A percentile compares a stretch with the other conserved stretches of the same genome.
Conservation (phyloP, 1,140 invertebrate genomes). For the Brachionus sp. region DNA sequence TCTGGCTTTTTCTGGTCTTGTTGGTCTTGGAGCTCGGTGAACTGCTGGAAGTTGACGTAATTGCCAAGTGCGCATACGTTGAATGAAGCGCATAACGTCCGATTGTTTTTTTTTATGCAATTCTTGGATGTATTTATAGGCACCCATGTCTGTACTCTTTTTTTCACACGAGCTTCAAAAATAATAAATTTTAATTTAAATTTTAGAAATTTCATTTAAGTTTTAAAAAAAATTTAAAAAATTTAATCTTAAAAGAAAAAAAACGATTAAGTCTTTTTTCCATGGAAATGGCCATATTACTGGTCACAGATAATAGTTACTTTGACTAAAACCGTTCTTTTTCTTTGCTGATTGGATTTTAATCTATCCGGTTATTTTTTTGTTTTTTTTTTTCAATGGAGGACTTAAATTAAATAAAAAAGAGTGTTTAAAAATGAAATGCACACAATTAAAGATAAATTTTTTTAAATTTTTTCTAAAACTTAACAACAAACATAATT, state of each 20-base stretch:
- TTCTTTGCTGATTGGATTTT: not conserved
- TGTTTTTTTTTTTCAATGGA: not conserved
- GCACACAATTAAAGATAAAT: not conserved
- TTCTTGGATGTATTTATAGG: constrained; percentile 98
- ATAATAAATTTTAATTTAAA: not conserved
- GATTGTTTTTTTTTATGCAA: constrained; percentile 98
- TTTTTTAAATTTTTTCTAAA: constrained; percentile 7
- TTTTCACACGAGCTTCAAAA: not conserved
- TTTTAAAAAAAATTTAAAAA: not conserved
- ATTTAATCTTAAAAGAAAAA: too few relatives aligned
- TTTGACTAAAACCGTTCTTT: not conserved
- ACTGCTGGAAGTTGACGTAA: constrained; percentile 91
- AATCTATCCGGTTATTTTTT: not conserved
- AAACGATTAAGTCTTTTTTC: not conserved
- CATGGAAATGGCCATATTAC: not conserved
- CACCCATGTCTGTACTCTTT: constrained; percentile 69
- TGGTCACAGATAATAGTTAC: not conserved
- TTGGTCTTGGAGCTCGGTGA: constrained; percentile 86
- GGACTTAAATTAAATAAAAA: not conserved
- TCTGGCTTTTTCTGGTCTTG: constrained; percentile 95
- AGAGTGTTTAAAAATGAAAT: not conserved
- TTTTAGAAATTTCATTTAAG: not conserved
- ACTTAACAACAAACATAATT: not conserved
- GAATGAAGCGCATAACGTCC: constrained; percentile 60
- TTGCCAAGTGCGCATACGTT: constrained; percentile 92